phyloP scores from a whole-genome alignment of 2,113 vertebrate genomes.

The Triplophysa rosa region DNA sequence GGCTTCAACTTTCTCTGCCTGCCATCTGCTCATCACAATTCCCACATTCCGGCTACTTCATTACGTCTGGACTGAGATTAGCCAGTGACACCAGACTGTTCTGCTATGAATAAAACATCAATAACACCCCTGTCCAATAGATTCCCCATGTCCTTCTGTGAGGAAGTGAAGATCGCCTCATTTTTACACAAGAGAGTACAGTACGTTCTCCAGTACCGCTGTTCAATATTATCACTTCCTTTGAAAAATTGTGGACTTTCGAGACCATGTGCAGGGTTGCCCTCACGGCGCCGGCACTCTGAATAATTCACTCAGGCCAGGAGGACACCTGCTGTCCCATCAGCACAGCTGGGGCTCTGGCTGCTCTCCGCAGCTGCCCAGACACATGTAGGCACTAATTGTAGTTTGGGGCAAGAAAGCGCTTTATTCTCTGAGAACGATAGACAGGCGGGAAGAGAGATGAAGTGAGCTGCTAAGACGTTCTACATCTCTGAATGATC shows the following conservation, averaged over 20 bases:
- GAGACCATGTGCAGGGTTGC: slow-evolving; percentile 62
- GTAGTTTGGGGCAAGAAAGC: slow-evolving; percentile 55
- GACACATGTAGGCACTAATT: slow-evolving; percentile 60
- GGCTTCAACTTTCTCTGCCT: slow-evolving; percentile 5
- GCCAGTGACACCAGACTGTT: slow-evolving; percentile 39
- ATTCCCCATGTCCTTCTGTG: slow-evolving; percentile 25
- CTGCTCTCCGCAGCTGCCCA: slow-evolving; percentile 37
- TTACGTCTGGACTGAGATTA: slow-evolving; percentile 39
- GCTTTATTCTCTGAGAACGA: slow-evolving; percentile 48
- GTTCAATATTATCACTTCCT: slow-evolving; percentile 60
- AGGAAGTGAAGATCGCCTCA: slow-evolving; percentile 47
- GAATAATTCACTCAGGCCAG: slow-evolving; percentile 69
- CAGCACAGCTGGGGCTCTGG: slow-evolving; percentile 60
- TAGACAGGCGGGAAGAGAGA: slow-evolving; percentile 21
- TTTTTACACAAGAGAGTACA: slow-evolving; percentile 33
- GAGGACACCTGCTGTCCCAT: slow-evolving; percentile 69
- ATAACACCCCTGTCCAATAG: slow-evolving; percentile 40
- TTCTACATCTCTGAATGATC: slow-evolving; percentile 27
- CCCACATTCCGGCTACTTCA: slow-evolving; percentile 29
- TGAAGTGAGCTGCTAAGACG: slow-evolving; percentile 6
- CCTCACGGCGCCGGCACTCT: slow-evolving; percentile 59
- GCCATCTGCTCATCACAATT: slow-evolving; percentile 40
- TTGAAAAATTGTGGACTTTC: slow-evolving; percentile 61
- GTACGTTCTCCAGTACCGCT: slow-evolving; percentile 46
- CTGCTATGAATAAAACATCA: slow-evolving; percentile 42